A percentile compares a stretch with the other conserved stretches of the same genome.
Conservation (phyloP, 2,797 vertebrate genomes). For the Pseudochaenichthys georgianus region DNA sequence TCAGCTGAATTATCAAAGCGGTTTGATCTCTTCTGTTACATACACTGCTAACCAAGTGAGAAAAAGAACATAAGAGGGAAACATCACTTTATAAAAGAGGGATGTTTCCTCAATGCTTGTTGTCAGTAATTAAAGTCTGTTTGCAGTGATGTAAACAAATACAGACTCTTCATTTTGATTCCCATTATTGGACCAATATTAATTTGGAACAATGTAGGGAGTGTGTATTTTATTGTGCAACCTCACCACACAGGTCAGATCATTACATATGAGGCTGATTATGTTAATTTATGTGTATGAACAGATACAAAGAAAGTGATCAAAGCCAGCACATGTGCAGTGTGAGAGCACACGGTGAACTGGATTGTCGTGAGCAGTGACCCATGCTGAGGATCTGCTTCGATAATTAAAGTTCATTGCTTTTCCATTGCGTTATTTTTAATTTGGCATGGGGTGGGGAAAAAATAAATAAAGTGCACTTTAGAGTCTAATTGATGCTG, state of each 20-base stretch:
- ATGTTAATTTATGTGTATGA: constrained; percentile 24
- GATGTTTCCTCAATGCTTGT: constrained; percentile 4
- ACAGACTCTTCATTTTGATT: neutral
- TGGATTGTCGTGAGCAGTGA: constrained; percentile 59
- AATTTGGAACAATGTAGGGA: neutral
- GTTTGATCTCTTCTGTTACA: constrained; percentile 57
- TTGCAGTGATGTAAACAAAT: constrained; percentile 23
- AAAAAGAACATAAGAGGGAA: constrained; percentile 8
- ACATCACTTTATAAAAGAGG: constrained; percentile 31
- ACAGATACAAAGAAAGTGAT: constrained; percentile 34
- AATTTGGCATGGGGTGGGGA: constrained; percentile 74
- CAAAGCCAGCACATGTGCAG: constrained; percentile 18
- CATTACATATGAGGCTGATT: constrained; percentile 19
- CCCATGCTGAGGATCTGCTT: constrained; percentile 69
- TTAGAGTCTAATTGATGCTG: constrained; percentile 82
- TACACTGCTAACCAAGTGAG: constrained; percentile 30
- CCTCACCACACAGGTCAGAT: neutral
- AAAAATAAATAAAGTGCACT: constrained; percentile 79
- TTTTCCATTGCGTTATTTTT: constrained; percentile 71
- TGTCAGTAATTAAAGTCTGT: constrained; percentile 33
- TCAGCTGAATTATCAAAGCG: constrained; percentile 61
- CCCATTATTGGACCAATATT: neutral
- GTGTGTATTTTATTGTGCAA: neutral
- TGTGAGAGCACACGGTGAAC: constrained; percentile 27
- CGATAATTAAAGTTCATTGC: constrained; percentile 83